Conservation (phyloP, 2,888 invertebrate genomes). For the Latrodectus elegans region DNA sequence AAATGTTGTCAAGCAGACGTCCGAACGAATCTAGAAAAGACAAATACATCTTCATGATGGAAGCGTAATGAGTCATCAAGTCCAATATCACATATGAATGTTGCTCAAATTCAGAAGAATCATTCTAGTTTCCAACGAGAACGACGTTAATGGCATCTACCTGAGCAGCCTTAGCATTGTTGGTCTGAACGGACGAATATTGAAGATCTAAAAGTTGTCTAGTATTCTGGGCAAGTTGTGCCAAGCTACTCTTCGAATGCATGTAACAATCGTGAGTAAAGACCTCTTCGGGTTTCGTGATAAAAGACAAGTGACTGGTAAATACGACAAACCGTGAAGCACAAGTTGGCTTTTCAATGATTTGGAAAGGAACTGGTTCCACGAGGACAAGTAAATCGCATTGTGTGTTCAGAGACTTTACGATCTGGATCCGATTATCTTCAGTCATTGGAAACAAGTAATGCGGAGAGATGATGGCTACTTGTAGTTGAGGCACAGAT, state of each 20-base stretch:
- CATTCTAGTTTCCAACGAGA: neutral
- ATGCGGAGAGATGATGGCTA: neutral
- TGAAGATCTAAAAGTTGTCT: neutral
- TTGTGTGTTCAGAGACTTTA: neutral
- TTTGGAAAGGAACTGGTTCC: conserved; percentile 1
- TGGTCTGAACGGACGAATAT: neutral
- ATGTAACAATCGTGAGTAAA: conserved; percentile 1
- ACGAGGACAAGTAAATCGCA: conserved; percentile 3
- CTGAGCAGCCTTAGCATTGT: neutral
- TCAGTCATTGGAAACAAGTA: neutral
- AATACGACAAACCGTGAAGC: neutral
- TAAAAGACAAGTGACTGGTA: conserved; percentile 22
- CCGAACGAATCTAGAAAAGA: conserved; percentile 16
- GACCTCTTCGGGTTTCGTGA: neutral
- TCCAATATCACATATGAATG: conserved; percentile 1
- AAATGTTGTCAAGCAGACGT: neutral
- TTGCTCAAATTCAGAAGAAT: neutral
- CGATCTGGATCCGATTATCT: neutral
- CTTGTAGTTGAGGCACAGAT: neutral
- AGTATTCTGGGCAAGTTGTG: neutral
- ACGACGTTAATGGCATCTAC: neutral
- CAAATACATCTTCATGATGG: neutral
- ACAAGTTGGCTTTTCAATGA: neutral
- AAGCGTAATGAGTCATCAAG: neutral
- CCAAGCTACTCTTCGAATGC: neutral